Percentiles rank a stretch among this genome's conserved stretches.
These are phyloP conservation scores for Cotesia chilonis DNA, from an alignment of 1,140 invertebrate genomes.

Conservation along the genomic window DNA sequence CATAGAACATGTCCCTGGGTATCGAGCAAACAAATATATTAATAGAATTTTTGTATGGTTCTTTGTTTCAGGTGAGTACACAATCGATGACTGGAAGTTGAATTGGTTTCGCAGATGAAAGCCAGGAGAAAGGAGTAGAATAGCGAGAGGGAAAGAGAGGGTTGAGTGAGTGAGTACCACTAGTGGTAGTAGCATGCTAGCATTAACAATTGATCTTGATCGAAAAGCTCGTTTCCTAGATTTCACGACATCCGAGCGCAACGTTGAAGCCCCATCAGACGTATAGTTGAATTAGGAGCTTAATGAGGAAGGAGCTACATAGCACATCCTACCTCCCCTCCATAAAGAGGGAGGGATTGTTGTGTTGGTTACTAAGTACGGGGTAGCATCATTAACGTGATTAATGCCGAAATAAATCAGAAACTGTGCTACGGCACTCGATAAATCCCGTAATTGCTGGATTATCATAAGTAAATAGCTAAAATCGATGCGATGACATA, in stretches of 20 bases:
- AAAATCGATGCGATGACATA: constrained; percentile 51
- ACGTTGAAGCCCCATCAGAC: constrained; percentile 16
- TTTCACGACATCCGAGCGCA: constrained; percentile 38
- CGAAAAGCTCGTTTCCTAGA: constrained; percentile 64
- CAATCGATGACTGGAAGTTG: not conserved
- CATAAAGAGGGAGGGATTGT: constrained; percentile 33
- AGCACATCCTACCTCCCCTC: constrained; percentile 24
- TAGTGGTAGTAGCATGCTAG: constrained; percentile 53
- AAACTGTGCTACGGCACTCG: constrained; percentile 58
- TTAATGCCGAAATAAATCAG: constrained; percentile 67
- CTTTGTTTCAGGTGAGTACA: constrained; percentile 39
- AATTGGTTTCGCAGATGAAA: not conserved
- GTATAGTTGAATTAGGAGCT: constrained; percentile 44
- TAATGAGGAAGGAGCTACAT: constrained; percentile 33
- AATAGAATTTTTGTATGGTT: constrained; percentile 9
- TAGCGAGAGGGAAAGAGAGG: not conserved
- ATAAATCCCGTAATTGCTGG: constrained; percentile 64
- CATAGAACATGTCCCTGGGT: not conserved
- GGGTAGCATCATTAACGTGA: constrained; percentile 64
- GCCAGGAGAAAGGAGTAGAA: not conserved
- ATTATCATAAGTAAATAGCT: constrained; percentile 64
- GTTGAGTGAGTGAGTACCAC: constrained; percentile 38
- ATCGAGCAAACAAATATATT: not conserved
- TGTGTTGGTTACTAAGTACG: constrained; percentile 35
- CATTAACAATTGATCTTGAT: constrained; percentile 62